Conservation (phyloP, 2,113 vertebrate species). For the Ciconia stormi region DNA sequence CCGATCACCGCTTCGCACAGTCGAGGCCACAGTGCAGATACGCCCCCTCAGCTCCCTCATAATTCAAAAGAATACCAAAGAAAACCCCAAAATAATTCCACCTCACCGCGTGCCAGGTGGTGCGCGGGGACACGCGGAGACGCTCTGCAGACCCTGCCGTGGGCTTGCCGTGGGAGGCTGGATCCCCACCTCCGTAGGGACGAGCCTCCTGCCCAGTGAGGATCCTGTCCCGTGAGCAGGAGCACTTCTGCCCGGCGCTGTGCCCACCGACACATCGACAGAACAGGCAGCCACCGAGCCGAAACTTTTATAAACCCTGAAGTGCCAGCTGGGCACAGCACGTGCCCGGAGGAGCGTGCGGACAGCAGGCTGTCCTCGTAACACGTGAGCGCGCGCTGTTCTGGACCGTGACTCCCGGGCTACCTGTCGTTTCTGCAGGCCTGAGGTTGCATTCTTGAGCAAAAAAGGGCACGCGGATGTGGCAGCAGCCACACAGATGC, state of each 20-base stretch:
- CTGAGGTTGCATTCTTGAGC: not conserved
- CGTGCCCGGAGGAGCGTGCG: accelerated
- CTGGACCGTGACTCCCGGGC: not conserved
- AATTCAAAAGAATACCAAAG: not conserved
- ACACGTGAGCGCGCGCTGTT: accelerated
- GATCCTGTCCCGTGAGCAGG: accelerated
- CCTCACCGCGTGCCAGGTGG: not conserved
- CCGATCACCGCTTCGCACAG: not conserved
- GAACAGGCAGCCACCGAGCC: accelerated
- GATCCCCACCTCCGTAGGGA: not conserved
- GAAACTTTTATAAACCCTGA: not conserved
- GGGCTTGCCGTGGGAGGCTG: not conserved
- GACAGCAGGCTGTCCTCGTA: not conserved
- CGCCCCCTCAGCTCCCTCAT: not conserved
- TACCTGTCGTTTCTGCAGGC: too few species aligned
- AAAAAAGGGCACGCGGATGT: accelerated
- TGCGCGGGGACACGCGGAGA: accelerated
- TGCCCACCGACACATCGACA: accelerated
- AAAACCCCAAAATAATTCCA: accelerated
- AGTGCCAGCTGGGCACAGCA: not conserved
- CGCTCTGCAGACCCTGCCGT: not conserved
- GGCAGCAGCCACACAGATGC: accelerated
- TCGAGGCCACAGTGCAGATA: accelerated
- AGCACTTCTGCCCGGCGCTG: accelerated
- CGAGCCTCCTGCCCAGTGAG: not conserved